Evolutionary conservation across 2,113 vertebrate species (phyloP), one percentile per base, ranked within the genome.

Genomic region (Rostratula benghalensis): DNA sequence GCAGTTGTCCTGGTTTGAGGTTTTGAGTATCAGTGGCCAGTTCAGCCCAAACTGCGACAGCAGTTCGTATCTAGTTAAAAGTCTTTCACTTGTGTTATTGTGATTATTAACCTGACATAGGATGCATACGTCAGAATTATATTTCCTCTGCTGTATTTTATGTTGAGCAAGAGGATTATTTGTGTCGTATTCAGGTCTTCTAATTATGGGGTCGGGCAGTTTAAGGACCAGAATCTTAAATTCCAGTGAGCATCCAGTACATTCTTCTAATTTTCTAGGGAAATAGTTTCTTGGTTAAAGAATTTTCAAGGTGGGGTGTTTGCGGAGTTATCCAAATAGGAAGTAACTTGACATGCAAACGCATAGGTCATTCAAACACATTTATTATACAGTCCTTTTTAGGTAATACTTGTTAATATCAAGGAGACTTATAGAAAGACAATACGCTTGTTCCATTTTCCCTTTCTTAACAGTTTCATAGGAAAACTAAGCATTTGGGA

Each of bases 71-170:
- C 33, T 59, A 30, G 37, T 33, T 78, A 1, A 45, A 45, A 39
- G 15, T 50, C 60, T 27, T 5, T 90, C 48, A 20, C 8, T 77
- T 7, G 0, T 33, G 3, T 60, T 56, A 17, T 19, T 46, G 9
- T 1, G 15, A 5, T 9, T 31, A 5, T 24, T 50, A 78, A 45
- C 31, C 28, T 73, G 51, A n/a, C 2, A 11, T 71, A 37, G 60
- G 54, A 68, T 10, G 7, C 5, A 1, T 0, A 0, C 15, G 43
- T 23, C 39, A 64, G 11, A 75, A 64, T 87, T 8, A 0, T 57
- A 3, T 88, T 82, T 76, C 24, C 6, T 93, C 41, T 64, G 2
- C 31, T 71, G 21, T 64, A 2, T 79, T 84, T 93, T 57, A 4
- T 14, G 13, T 53, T 71, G 45, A 22, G 13, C 25, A 54, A 82